Evolutionary conservation across 2,797 vertebrate genomes (phyloP), one percentile per base, ranked within the genome.

Genomic region (Chaetodon trifasciatus): DNA sequence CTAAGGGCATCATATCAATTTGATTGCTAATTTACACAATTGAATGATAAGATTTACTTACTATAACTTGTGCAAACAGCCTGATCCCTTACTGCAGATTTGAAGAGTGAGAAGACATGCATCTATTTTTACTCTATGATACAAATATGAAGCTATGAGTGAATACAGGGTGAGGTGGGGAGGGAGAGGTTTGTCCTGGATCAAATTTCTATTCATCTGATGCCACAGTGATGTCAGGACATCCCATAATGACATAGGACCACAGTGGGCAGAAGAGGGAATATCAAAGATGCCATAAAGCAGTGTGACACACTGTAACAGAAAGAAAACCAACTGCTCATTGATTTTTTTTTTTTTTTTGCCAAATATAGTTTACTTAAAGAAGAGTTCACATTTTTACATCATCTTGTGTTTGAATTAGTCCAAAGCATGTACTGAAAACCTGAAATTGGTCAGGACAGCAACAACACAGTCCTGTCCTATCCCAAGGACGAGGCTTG

Each of bases 351-450:
- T n/a, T n/a, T 7, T 42, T 8, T 63, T n/a, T 5, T 78, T 70
- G 6, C 1, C 23, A 62, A 78, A 65, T 8, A 68, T 39, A 49
- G 47, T 52, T 75, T n/a, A 72, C 16, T 57, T 21, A 39, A 58
- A 57, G 1, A 8, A 4, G 23, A 46, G 0, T 70, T 49, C 13
- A 58, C 19, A 62, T 65, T 53, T 74, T 56, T 28, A 78, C 37
- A 53, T 53, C 23, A 57, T 53, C 37, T 39, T 37, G 11, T 58
- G 1, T 74, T 46, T 62, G 0, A 66, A 46, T 23, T 6, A 35
- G 32, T 64, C 23, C 23, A 53, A 58, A 47, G 19, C 21, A 62
- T 70, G 60, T 60, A n/a, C 24, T 32, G 23, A 13, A 50, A 50
- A 55, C 2, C 16, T 67, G 16, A 32, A 47, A 50, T 58, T 10